Base-by-base conservation (phyloP, 2,888 invertebrate species). In the Apocheima hispidaria region DNA sequence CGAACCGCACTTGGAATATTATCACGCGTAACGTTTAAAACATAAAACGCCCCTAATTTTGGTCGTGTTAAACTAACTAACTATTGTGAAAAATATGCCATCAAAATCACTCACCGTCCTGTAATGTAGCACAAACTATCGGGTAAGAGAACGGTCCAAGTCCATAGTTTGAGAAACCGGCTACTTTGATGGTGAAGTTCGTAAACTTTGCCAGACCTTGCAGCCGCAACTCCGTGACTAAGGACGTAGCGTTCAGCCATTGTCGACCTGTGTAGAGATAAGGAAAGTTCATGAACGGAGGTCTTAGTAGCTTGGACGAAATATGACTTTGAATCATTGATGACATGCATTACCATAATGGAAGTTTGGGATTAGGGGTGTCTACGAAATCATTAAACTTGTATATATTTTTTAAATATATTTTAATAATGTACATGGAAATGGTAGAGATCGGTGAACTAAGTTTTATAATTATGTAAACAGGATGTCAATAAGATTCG, bases 171-270 rank as follows among this genome's bases (percentile, higher is more conserved):
- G 97, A 98, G 83, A 96, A 97, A 1, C 97, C 98, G 69, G 97
- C 92, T 14, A 97, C 96, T 84, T 96, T 95, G 71, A 98, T 94
- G 28, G 97, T 97, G 84, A 98, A 98, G 93, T 98, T 98, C 28
- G 97, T 96, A 80, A 95, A 97, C 82, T 97, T 97, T 75, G 95
- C 94, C 61, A 98, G 87, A 2, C 96, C 96, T 84, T 96, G 96
- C 54, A 97, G 86, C 71, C 96, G 95, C 7, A 96, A 94, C 81
- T 97, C 96, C 51, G 95, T 94, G 77, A 96, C 96, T 12, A 96
- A 94, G 4, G 96, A 96, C 3, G 93, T 93, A 21, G 88, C 83
- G 71, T 93, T 93, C 65, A 83, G 69, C 89, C 92, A 90, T 52
- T 84, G 86, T 60, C 92, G 88, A 82, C 92, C 93, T 92, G 75